A percentile compares a stretch with the other conserved stretches of the same genome.
Conservation (phyloP, 35 echinoderm and acorn worm species). For the Apostichopus californicus region DNA sequence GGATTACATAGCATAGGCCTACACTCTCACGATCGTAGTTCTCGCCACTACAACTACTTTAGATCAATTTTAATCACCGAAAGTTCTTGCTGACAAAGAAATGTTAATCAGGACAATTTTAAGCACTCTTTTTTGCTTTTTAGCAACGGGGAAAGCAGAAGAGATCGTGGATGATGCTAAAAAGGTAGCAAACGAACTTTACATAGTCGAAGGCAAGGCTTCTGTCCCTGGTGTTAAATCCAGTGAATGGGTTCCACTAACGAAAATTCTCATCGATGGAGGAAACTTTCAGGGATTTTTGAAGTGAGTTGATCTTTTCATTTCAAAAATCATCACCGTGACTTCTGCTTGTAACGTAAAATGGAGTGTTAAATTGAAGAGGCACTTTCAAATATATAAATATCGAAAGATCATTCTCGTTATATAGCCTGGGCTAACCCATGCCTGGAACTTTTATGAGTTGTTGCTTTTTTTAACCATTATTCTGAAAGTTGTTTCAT, state of each 20-base stretch:
- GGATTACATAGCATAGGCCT: no score
- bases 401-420: neutral
- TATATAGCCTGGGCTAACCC: neutral
- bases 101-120: neutral
- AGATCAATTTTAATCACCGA: no score
- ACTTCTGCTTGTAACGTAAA: neutral
- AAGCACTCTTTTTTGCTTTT: neutral
- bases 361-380: neutral
- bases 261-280: conserved; percentile 83
- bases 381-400: neutral
- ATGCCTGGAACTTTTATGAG: no score
- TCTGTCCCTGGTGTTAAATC: conserved; percentile 79
- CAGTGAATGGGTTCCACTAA: conserved; percentile 76
- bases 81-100: neutral
- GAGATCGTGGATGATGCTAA: neutral
- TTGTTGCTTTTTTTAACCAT: no score
- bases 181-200: conserved; percentile 60
- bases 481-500: no score
- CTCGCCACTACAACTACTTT: no score
- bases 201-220: conserved; percentile 80
- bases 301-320: conserved; percentile 61
- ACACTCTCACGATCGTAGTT: no score
- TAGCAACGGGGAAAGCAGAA: neutral
- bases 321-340: neutral
- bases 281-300: conserved; percentile 79